Evolutionary conservation across 2,888 invertebrate species (phyloP), one percentile per base, ranked within the genome.

Genomic region (Cheilosia soror): DNA sequence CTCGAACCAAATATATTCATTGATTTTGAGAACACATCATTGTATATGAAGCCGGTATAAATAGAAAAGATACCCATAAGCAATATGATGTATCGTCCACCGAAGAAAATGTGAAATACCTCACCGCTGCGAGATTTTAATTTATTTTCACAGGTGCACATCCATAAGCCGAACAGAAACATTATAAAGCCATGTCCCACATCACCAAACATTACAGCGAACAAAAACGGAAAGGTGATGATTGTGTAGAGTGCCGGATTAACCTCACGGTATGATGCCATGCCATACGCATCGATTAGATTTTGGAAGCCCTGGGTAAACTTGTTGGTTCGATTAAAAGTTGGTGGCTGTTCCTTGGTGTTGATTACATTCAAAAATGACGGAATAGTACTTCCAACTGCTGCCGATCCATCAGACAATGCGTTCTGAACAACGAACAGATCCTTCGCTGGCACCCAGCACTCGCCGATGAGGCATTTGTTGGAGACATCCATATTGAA

Each of bases 31-130:
- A 99, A 99, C 47, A 97, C 93, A 92, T 99, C 99, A 93, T 99
- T 99, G 93, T 99, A 99, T 86, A 99, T 96, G n/a, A 99, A 91
- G 0, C 99, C 99, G 3, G 99, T 99, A 93, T 99, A 99, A 93
- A 99, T 96, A 0, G 99, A 98, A 93, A 99, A 99, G 11, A 97
- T 82, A 0, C 99, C 99, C 99, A 99, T 99, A 55, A 99, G 94
- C 6, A 99, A 93, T 69, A 99, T 97, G 87, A 99, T 98, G 93
- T 99, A 99, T 62, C 99, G 97, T 2, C 99, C 99, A 87, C 97
- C 97, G 92, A 99, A 99, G 94, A 99, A 98, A 88, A 98, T 98
- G 90, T 95, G 97, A 96, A 98, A 98, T 87, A 99, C 98, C 96
- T 98, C 97, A 90, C 94, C 96, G 89, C 92, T 94, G 11, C 95